A percentile compares a stretch with the other conserved stretches of the same genome.
Conservation (phyloP, 2,113 vertebrate species). For the Isurus oxyrinchus region DNA sequence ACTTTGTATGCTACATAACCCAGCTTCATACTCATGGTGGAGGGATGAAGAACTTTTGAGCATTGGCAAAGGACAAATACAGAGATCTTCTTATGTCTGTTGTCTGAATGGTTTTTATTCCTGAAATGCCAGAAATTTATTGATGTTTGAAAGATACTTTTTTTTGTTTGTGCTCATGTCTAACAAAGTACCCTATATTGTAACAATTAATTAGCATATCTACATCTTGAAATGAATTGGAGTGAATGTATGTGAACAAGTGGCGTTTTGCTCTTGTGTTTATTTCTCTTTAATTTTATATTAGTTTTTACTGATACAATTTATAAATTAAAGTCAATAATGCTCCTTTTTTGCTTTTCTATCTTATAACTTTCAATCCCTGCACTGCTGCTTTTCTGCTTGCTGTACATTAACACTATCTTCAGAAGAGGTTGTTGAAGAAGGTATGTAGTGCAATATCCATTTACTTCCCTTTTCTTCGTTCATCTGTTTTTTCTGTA, state of each 20-base stretch:
- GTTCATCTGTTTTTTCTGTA: neutral
- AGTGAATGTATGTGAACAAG: neutral
- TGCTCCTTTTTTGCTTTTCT: neutral
- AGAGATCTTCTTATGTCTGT: neutral
- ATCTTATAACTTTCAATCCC: neutral
- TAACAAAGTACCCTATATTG: neutral
- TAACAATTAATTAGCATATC: neutral
- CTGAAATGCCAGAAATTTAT: neutral
- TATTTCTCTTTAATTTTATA: neutral
- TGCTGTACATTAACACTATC: neutral
- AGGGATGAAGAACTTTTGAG: neutral
- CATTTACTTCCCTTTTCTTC: neutral
- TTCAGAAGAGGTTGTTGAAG: neutral
- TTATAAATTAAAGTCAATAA: neutral
- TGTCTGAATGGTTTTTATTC: neutral
- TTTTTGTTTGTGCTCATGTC: neutral
- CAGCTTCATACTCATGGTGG: neutral
- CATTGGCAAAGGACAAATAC: neutral
- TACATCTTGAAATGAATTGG: neutral
- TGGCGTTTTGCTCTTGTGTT: neutral
- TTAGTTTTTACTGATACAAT: neutral
- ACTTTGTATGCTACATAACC: neutral
- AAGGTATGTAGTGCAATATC: constrained; percentile 24
- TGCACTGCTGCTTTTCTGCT: constrained; percentile 2
- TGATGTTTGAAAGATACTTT: neutral